Percentiles rank a stretch among this genome's conserved stretches.
phyloP scores from a whole-genome alignment of 2,113 vertebrate species.

The Podarcis muralis region DNA sequence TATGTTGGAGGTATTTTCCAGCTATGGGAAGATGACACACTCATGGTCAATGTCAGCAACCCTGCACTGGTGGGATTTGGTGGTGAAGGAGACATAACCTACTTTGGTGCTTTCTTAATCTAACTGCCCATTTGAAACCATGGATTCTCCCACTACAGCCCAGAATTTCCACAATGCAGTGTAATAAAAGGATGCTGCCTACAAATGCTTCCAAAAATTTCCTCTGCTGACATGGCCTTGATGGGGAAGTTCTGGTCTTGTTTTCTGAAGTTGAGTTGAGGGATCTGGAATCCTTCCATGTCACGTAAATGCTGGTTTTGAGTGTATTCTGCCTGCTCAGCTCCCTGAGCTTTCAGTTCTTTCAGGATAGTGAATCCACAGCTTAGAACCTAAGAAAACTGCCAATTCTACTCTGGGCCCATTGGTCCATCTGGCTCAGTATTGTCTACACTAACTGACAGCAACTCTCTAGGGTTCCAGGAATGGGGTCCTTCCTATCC shows the following conservation, averaged over 20 bases:
- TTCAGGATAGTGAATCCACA: background rate
- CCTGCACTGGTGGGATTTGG: background rate
- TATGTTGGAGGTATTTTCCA: background rate
- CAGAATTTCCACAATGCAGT: background rate
- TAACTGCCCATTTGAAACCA: background rate
- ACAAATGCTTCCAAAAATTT: background rate
- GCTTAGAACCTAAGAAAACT: too few relatives aligned
- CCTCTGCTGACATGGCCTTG: too few relatives aligned
- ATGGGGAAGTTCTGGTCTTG: background rate
- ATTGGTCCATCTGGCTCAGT: too few relatives aligned
- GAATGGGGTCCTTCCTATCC: too few relatives aligned
- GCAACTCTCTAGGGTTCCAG: too few relatives aligned
- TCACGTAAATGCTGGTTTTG: background rate
- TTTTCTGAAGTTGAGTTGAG: background rate
- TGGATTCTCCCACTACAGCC: background rate
- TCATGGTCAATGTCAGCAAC: background rate
- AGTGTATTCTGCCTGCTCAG: background rate
- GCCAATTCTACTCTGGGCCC: too few relatives aligned
- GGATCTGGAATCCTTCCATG: background rate
- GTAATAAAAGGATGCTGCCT: background rate
- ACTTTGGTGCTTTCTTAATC: slow-evolving; percentile 3
- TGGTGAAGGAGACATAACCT: background rate
- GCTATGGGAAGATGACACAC: background rate
- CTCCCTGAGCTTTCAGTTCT: background rate
- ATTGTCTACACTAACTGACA: too few relatives aligned